phyloP scores from a whole-genome alignment of 2,797 vertebrate genomes.

The Anguilla marmorata region DNA sequence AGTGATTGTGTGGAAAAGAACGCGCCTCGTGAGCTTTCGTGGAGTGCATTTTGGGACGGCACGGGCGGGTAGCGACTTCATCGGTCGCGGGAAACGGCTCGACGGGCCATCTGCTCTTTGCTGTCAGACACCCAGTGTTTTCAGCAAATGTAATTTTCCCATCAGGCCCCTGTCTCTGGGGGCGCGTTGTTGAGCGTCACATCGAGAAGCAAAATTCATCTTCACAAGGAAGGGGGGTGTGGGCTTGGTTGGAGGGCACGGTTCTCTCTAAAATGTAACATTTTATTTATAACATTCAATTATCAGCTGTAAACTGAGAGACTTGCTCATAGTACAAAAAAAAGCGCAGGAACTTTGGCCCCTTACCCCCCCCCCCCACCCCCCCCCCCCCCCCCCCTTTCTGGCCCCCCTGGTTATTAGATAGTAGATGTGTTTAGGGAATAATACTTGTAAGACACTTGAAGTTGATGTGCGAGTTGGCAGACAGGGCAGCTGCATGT shows the following conservation, averaged over 20 bases:
- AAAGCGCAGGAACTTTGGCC: background rate
- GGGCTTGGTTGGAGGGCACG: background rate
- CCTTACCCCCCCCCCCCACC: background rate
- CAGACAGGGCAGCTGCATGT: background rate
- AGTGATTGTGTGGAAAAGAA: background rate
- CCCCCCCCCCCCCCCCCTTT: too few species aligned
- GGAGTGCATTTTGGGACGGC: background rate
- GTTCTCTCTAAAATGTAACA: background rate
- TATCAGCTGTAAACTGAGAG: background rate
- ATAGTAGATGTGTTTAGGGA: too few species aligned
- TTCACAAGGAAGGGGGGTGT: background rate
- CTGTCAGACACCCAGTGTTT: background rate
- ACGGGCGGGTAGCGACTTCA: background rate
- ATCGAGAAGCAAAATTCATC: background rate
- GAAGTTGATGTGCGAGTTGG: background rate
- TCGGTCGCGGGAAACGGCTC: background rate
- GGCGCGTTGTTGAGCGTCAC: background rate
- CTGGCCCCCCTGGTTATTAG: too few species aligned
- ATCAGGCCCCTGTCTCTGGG: background rate
- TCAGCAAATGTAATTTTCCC: background rate
- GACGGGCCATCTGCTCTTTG: background rate
- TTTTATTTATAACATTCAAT: background rate
- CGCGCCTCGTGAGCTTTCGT: background rate
- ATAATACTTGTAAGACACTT: background rate
- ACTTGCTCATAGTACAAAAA: background rate